Evolutionary conservation across 1,140 invertebrate genomes (phyloP).

Genomic region (Dreissena polymorpha): DNA sequence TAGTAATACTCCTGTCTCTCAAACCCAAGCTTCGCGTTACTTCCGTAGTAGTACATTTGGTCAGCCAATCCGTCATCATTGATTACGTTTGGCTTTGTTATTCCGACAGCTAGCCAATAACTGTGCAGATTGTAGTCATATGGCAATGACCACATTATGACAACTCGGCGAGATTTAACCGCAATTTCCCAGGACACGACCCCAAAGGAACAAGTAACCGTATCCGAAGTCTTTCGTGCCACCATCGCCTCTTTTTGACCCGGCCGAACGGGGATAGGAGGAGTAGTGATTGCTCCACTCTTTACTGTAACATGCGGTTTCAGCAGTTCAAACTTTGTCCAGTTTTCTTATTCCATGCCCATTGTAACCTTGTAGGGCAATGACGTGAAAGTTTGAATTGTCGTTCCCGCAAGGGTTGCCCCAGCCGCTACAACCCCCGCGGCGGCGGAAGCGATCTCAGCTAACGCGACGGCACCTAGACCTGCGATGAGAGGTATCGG

Average conservation of each 20-base stretch:
- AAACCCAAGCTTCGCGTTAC: no score
- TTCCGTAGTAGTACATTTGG: neutral
- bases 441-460: neutral
- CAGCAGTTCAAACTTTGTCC: constrained; percentile 4
- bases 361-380: constrained; percentile 11
- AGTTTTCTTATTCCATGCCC: constrained; percentile 30
- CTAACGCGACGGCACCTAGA: neutral
- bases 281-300: neutral
- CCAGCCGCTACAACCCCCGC: constrained; percentile 13
- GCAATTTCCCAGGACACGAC: constrained; percentile 6
- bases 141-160: constrained; percentile 17
- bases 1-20: no score
- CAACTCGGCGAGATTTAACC: neutral
- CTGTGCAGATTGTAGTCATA: no score
- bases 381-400: constrained; percentile 8
- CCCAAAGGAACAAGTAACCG: constrained; percentile 1
- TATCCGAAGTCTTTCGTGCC: constrained; percentile 9
- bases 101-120: neutral
- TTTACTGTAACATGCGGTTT: neutral
- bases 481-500: neutral
- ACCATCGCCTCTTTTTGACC: constrained; percentile 23
- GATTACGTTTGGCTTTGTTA: neutral
- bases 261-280: constrained; percentile 7
- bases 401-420: constrained; percentile 9
- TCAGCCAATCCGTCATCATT: no score